A percentile compares a stretch with the other conserved stretches of the same genome.
Conservation (phyloP, 1,140 invertebrate species). For the Platorchestia sp. region DNA sequence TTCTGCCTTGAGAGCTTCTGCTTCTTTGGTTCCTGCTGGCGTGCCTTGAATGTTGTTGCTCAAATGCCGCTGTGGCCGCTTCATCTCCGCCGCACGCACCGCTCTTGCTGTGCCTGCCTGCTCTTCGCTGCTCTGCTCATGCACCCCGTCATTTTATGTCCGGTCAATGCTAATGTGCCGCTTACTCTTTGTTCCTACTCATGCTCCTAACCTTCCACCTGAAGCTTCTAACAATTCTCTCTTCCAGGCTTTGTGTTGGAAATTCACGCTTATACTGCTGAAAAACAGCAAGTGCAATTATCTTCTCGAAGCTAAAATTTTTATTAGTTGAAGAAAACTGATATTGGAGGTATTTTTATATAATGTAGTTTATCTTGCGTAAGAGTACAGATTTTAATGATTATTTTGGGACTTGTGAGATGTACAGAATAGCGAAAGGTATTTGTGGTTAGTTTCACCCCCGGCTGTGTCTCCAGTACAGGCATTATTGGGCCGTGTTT, state of each 20-base stretch:
- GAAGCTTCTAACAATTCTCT: background rate
- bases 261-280: background rate
- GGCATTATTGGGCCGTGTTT: background rate
- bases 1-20: constrained; percentile 36
- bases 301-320: background rate
- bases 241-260: background rate
- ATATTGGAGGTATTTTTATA: background rate
- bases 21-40: constrained; percentile 27
- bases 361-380: background rate
- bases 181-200: background rate
- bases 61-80: background rate
- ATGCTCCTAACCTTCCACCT: background rate
- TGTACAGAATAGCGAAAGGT: background rate
- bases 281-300: background rate
- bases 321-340: background rate
- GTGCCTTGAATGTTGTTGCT: background rate
- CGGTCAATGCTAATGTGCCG: background rate
- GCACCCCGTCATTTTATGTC: background rate
- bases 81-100: background rate
- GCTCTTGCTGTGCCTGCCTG: too few species aligned
- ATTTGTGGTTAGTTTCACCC: background rate
- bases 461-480: too few species aligned
- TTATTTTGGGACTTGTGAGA: background rate
- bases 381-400: background rate
- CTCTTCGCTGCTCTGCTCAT: background rate